phyloP scores from a whole-genome alignment of 2,888 invertebrate species.

The Scaeva pyrastri region DNA sequence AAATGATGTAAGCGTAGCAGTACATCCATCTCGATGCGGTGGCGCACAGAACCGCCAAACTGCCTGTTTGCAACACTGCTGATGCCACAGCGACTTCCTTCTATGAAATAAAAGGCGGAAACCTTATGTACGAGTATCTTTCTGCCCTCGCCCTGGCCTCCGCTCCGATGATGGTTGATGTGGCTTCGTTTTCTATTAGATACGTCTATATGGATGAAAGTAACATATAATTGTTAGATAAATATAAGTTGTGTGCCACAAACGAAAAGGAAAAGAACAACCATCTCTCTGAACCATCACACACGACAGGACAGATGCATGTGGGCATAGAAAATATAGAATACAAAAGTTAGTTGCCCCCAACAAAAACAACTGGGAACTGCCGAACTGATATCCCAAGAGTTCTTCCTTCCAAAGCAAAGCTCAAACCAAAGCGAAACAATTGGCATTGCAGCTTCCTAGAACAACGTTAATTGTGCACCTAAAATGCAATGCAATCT shows the following conservation, averaged over 20 bases:
- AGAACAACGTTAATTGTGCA: slow-evolving; percentile 72
- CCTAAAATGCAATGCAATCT: slow-evolving; percentile 67
- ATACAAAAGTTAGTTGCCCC: slow-evolving; percentile 21
- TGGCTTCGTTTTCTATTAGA: slow-evolving; percentile 70
- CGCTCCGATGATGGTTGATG: slow-evolving; percentile 16
- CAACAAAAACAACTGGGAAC: background rate
- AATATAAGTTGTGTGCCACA: slow-evolving; percentile 74
- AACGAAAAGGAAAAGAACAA: slow-evolving; percentile 74
- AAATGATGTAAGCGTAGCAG: slow-evolving; percentile 76
- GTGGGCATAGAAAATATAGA: slow-evolving; percentile 4
- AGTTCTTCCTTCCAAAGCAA: no score
- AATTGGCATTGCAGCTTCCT: slow-evolving; percentile 67
- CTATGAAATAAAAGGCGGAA: slow-evolving; percentile 56
- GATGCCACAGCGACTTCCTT: slow-evolving; percentile 17
- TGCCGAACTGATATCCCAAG: slow-evolving; percentile 8
- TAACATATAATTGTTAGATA: slow-evolving; percentile 76
- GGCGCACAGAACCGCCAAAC: slow-evolving; percentile 55
- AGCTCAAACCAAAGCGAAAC: slow-evolving; percentile 11
- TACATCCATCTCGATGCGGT: slow-evolving; percentile 73
- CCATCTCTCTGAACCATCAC: slow-evolving; percentile 18
- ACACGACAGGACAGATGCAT: slow-evolving; percentile 60
- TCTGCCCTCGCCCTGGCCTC: slow-evolving; percentile 12
- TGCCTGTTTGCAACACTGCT: slow-evolving; percentile 14
- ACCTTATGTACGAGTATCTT: slow-evolving; percentile 65
- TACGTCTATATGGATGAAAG: slow-evolving; percentile 75